Percentiles rank a stretch among this genome's conserved stretches.
phyloP scores from a whole-genome alignment of 2,888 invertebrate species.

The Noctua janthe region DNA sequence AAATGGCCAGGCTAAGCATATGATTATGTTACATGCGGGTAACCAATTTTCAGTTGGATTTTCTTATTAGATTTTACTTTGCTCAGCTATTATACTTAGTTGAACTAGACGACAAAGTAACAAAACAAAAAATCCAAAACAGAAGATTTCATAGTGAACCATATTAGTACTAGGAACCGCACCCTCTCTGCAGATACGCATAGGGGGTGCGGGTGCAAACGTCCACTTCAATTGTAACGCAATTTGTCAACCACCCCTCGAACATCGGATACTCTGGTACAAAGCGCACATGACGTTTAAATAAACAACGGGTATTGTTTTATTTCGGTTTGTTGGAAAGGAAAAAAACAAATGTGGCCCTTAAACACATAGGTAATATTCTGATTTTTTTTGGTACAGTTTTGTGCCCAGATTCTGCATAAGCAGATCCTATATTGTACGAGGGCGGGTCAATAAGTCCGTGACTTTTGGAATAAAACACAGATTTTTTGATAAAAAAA shows the following conservation, averaged over 20 bases:
- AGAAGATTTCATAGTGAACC: constrained; percentile 13
- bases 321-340: neutral
- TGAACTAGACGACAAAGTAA: neutral
- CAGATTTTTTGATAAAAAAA: too few relatives aligned
- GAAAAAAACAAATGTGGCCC: neutral
- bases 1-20: neutral
- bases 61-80: neutral
- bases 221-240: constrained; percentile 75
- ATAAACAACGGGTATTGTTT: constrained; percentile 47
- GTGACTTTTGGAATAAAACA: too few relatives aligned
- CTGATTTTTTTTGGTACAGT: neutral
- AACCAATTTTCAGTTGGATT: neutral
- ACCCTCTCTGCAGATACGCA: constrained; percentile 32
- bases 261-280: constrained; percentile 42
- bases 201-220: constrained; percentile 53
- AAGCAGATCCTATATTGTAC: too few relatives aligned
- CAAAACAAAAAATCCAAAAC: neutral
- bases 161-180: constrained; percentile 49
- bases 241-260: constrained; percentile 81
- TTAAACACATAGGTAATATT: neutral
- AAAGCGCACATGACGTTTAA: constrained; percentile 30
- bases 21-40: neutral
- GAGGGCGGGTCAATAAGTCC: too few relatives aligned
- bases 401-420: neutral
- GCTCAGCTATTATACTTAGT: neutral